A percentile compares a stretch with the other conserved stretches of the same genome.
These are phyloP conservation scores for Thunnus albacares DNA, from an alignment of 2,797 vertebrate species.

Conservation along the genomic window DNA sequence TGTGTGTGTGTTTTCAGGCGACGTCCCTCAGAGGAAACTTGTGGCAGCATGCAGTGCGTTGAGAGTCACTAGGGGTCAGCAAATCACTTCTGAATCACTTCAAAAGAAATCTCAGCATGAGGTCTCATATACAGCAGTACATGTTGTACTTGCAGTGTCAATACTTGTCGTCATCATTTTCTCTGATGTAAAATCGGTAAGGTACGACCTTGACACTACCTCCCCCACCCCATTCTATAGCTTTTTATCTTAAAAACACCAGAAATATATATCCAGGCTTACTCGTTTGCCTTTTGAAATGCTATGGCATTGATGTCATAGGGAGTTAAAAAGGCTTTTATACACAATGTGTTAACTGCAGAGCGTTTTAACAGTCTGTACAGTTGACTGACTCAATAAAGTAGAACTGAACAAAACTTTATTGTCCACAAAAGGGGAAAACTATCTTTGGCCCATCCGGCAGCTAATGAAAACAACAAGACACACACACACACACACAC, in stretches of 20 bases:
- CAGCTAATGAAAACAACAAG: neutral
- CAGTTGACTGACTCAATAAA: neutral
- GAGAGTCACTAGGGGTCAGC: slow-evolving; percentile 74
- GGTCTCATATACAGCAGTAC: neutral
- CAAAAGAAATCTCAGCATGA: neutral
- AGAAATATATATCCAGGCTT: neutral
- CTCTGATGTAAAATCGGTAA: neutral
- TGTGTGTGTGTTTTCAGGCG: neutral
- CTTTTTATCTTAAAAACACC: neutral
- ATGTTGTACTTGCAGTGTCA: neutral
- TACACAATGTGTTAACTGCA: neutral
- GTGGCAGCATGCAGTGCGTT: slow-evolving; percentile 21
- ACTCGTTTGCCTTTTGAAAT: neutral
- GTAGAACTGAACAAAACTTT: neutral
- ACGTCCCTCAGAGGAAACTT: neutral
- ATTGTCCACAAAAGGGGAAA: neutral
- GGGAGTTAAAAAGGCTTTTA: neutral
- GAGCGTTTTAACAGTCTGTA: neutral
- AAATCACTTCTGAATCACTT: slow-evolving; percentile 47
- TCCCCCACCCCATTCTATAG: neutral
- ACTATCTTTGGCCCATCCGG: no score
- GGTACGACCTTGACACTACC: neutral
- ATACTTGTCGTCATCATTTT: neutral
- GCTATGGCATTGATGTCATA: neutral
- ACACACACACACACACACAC: neutral